Evolutionary conservation across 2,888 invertebrate genomes (phyloP), one percentile per base, ranked within the genome.

Genomic region (Graphium colonna): DNA sequence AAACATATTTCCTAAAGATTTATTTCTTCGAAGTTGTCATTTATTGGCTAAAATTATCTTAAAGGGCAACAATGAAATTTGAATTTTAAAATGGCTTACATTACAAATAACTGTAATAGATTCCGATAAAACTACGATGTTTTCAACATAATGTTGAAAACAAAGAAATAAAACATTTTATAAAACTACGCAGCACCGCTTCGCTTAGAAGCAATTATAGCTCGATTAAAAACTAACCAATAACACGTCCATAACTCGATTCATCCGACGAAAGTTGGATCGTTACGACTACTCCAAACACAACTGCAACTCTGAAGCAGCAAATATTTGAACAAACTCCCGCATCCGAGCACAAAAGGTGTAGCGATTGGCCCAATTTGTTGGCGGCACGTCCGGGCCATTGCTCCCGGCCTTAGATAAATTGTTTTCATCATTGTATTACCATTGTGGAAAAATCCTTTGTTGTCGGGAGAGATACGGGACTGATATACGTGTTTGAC

Each of bases 291-390:
- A 49, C 56, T 52, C 36, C 42, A 56, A 48, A 49, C 46, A 50
- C 40, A 56, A 57, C 57, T 63, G 62, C 62, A 7, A 31, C 31
- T 53, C 63, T 63, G 68, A 66, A 71, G 67, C 74, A 68, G 77
- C 79, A 82, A 83, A 82, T 75, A 82, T 82, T 79, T 77, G 73
- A 75, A 71, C 71, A 66, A 69, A 68, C 65, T 62, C 62, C 65
- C 62, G 62, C 67, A 65, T 69, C 74, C 59, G 61, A 62, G 59
- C 64, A 74, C 69, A 71, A 73, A 67, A 80, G 80, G 82, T 79
- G 75, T 58, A 60, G 51, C 45, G 67, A 86, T 85, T 86, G 79
- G 72, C 81, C 60, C 80, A 85, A 86, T 85, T 82, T 82, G 76
- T 59, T n/a, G 41, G 28, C 44, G 62, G 66, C 84, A 86, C 84